These are phyloP conservation scores for Drosophila sp. DNA, from an alignment of 1,140 invertebrate species.

Conservation along the genomic window DNA sequence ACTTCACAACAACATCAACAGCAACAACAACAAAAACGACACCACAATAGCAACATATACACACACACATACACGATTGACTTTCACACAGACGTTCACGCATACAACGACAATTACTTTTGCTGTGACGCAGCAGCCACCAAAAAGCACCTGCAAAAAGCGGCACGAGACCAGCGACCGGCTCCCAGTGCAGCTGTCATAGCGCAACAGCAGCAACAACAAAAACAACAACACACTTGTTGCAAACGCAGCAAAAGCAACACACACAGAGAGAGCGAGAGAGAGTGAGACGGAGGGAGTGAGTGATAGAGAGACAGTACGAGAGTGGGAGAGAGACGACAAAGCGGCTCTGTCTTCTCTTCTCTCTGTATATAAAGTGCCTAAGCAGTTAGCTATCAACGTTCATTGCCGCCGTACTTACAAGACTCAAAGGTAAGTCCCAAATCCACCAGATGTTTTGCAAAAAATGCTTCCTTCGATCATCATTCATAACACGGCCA, in stretches of 20 bases:
- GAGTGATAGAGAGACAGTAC: constrained; percentile 6
- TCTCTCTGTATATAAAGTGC: constrained; percentile 44
- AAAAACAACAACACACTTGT: constrained; percentile 40
- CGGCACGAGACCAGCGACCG: constrained; percentile 54
- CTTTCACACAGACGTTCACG: constrained; percentile 35
- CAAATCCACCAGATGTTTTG: constrained; percentile 43
- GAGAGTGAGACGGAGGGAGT: constrained; percentile 8
- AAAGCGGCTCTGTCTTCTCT: constrained; percentile 12
- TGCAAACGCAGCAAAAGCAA: constrained; percentile 35
- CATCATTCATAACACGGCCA: constrained; percentile 47
- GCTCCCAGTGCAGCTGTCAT: constrained; percentile 57
- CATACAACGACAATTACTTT: constrained; percentile 31
- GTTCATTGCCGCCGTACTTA: constrained; percentile 55
- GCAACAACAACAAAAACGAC: constrained; percentile 33
- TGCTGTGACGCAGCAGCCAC: constrained; percentile 47
- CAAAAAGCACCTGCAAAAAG: constrained; percentile 51
- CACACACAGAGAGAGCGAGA: constrained; percentile 2
- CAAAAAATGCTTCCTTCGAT: constrained; percentile 42
- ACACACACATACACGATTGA: constrained; percentile 31
- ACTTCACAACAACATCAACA: constrained; percentile 61
- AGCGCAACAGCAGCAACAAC: constrained; percentile 55
- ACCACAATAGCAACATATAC: constrained; percentile 32
- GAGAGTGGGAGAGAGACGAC: constrained; percentile 6
- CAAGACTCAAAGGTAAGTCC: constrained; percentile 54
- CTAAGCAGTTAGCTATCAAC: constrained; percentile 47